Base-by-base conservation (phyloP, 2,797 vertebrate genomes). In the Sebastes diploproa region DNA sequence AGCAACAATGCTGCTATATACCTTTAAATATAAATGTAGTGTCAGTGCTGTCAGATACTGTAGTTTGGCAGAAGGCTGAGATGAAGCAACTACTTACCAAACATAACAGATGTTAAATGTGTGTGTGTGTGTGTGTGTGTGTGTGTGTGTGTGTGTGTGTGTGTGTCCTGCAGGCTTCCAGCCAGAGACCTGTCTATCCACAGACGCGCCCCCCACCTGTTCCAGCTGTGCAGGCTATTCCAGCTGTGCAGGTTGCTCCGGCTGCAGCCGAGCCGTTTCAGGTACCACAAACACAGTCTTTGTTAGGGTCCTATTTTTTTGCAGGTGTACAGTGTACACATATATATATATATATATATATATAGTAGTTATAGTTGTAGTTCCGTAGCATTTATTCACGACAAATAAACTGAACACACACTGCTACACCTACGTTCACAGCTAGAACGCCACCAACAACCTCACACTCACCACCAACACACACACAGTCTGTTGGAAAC, bases 101-200 rank as follows among this genome's bases (percentile, higher is more conserved):
- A 30, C 27, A 55, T 34, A n/a, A 30, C 2, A 29, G 36, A 38
- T 55, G 50, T n/a, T 38, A 34, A 36, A 38, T 29, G 55, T 58
- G 55, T 58, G 23, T 58, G 13, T 27, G 25, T 16, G 25, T 75
- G 25, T 72, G 13, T 77, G 50, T 85, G 5, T 78, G 25, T 16
- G 25, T 75, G 25, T 72, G 13, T 77, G 50, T 85, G 5, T 78
- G 50, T 85, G 5, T 78, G 25, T 16, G 25, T 75, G 25, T 72
- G 13, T 77, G 50, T 85, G 5, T 78, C 27, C 25, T 72, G 10
- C 46, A 94, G 94, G 34, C 83, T 63, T 42, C 87, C 13, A 77
- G 66, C 55, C 80, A 91, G 46, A 83, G 87, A 62, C 94, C 95
- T 4, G 74, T 5, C n/a, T 93, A 94, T 70, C 93, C 93, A 23